phyloP scores from a whole-genome alignment of 1,140 invertebrate genomes.

The Eurosta solidaginis region DNA sequence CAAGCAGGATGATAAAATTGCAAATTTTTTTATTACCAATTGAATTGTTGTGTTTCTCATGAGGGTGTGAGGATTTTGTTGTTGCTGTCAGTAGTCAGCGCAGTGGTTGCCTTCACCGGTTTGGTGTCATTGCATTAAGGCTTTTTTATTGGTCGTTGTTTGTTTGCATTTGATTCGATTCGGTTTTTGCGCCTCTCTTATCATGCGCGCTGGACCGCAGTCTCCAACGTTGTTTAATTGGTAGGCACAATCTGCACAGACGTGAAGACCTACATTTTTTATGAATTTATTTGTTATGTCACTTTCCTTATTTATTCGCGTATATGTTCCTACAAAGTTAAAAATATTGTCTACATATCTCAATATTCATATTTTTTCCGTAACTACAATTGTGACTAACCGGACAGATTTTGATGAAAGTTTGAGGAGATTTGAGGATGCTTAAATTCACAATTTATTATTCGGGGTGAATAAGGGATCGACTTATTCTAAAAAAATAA shows the following conservation, averaged over 20 bases:
- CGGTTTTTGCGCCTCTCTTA: not conserved
- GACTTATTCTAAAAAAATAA: too few relatives aligned
- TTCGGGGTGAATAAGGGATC: too few relatives aligned
- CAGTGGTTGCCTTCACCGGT: not conserved
- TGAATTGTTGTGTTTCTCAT: not conserved
- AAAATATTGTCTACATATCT: too few relatives aligned
- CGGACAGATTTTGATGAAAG: too few relatives aligned
- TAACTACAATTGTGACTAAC: too few relatives aligned
- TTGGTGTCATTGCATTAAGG: not conserved
- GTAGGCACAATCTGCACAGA: not conserved
- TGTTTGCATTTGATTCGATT: not conserved
- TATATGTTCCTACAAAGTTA: too few relatives aligned
- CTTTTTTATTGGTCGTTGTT: not conserved
- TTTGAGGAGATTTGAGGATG: too few relatives aligned
- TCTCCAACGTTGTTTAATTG: not conserved
- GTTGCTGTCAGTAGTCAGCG: not conserved
- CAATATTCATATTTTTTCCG: too few relatives aligned
- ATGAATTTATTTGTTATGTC: too few relatives aligned
- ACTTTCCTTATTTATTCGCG: too few relatives aligned
- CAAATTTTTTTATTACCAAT: constrained; percentile 8
- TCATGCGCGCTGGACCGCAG: not conserved
- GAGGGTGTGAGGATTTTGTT: constrained; percentile 11
- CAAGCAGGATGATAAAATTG: constrained; percentile 11
- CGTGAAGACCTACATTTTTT: too few relatives aligned
- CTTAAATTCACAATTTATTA: too few relatives aligned